Conservation (phyloP, 1,140 invertebrate species). For the Littorina saxatilis region DNA sequence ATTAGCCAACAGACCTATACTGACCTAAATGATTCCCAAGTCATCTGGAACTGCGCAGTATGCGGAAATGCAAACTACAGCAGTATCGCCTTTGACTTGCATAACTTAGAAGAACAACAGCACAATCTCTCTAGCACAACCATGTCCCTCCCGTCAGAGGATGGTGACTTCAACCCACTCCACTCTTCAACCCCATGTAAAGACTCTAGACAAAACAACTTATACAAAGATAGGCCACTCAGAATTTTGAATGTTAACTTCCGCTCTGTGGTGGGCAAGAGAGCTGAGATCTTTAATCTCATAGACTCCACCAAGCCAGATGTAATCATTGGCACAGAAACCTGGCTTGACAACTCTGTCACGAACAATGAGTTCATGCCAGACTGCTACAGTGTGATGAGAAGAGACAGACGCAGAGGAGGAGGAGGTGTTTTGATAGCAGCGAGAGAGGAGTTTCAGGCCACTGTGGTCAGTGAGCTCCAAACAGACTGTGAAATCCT, state of each 20-base stretch:
- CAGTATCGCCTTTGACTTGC: too few relatives aligned
- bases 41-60: too few relatives aligned
- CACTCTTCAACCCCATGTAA: not conserved
- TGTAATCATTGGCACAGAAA: not conserved
- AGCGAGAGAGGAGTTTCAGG: not conserved
- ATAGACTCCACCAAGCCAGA: not conserved
- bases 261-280: not conserved
- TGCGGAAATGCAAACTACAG: too few relatives aligned
- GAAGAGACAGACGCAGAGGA: not conserved
- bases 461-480: not conserved
- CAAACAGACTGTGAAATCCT: not conserved
- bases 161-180: not conserved
- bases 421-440: conserved; percentile 4
- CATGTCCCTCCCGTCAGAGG: too few relatives aligned
- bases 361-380: not conserved
- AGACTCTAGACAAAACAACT: not conserved
- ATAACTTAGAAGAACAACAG: too few relatives aligned
- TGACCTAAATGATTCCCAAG: too few relatives aligned
- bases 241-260: not conserved
- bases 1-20: too few relatives aligned
- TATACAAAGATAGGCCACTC: too few relatives aligned
- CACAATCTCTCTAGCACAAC: too few relatives aligned
- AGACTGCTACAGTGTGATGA: not conserved
- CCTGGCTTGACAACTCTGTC: not conserved
- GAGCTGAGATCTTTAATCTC: not conserved